Conservation (phyloP, 2,113 vertebrate species). For the Dromaius novaehollandiae region DNA sequence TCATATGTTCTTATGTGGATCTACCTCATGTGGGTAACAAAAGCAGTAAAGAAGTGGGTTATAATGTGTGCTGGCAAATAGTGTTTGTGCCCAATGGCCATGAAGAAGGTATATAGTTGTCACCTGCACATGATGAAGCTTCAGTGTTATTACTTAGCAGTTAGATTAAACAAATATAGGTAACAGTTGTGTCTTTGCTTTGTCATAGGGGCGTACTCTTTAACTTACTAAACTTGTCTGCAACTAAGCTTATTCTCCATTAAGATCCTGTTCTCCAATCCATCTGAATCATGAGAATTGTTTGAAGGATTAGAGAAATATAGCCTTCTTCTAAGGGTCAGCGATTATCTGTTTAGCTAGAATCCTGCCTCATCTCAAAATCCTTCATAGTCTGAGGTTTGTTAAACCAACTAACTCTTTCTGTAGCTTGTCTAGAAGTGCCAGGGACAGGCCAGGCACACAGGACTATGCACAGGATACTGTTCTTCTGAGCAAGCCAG, state of each 20-base stretch:
- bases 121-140: neutral
- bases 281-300: neutral
- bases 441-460: neutral
- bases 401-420: neutral
- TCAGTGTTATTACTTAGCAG: neutral
- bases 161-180: neutral
- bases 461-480: neutral
- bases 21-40: neutral
- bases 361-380: neutral
- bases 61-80: neutral
- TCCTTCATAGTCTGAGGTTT: neutral
- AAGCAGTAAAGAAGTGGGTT: neutral
- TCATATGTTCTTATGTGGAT: fast-evolving
- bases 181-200: neutral
- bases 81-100: neutral
- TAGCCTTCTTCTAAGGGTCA: neutral
- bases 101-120: neutral
- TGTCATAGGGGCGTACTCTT: neutral
- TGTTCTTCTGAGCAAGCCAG: neutral
- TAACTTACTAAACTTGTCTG: neutral
- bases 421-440: neutral
- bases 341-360: neutral
- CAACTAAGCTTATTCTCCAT: neutral
- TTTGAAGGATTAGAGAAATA: conserved; percentile 30
- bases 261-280: neutral